These are phyloP conservation scores for Lamellibrachia satsuma DNA, from an alignment of 2,888 invertebrate genomes.

Conservation along the genomic window DNA sequence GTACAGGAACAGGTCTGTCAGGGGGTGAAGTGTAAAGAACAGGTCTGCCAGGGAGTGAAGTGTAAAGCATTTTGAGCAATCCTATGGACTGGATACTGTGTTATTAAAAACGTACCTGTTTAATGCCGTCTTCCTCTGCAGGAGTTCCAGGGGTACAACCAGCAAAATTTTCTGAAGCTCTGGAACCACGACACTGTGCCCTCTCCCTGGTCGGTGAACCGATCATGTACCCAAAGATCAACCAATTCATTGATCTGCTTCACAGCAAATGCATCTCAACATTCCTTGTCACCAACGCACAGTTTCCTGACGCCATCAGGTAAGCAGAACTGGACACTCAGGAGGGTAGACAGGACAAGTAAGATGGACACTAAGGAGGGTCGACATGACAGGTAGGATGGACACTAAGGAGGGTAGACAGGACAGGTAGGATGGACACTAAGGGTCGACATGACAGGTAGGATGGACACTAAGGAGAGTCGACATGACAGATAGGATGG, in stretches of 20 bases:
- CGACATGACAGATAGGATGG: no score
- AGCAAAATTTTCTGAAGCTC: constrained; percentile 68
- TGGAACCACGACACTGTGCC: constrained; percentile 70
- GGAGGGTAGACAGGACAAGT: neutral
- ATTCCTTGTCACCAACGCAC: constrained; percentile 73
- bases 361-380: neutral
- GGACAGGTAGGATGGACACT: neutral
- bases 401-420: neutral
- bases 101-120: neutral
- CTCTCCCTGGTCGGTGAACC: constrained; percentile 72
- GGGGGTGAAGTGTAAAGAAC: constrained; percentile 66
- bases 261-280: constrained; percentile 69
- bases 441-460: neutral
- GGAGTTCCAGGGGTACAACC: constrained; percentile 71
- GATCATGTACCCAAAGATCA: constrained; percentile 73
- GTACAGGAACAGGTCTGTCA: no score
- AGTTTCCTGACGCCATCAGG: constrained; percentile 72
- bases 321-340: constrained; percentile 40
- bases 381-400: no score
- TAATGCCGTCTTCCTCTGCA: constrained; percentile 41
- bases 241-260: constrained; percentile 67
- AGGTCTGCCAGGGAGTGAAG: constrained; percentile 68
- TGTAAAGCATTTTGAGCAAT: constrained; percentile 54
- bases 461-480: neutral
- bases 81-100: no score